These are phyloP conservation scores for Corythaixoides concolor DNA, from an alignment of 2,113 vertebrate genomes.

Conservation along the genomic window DNA sequence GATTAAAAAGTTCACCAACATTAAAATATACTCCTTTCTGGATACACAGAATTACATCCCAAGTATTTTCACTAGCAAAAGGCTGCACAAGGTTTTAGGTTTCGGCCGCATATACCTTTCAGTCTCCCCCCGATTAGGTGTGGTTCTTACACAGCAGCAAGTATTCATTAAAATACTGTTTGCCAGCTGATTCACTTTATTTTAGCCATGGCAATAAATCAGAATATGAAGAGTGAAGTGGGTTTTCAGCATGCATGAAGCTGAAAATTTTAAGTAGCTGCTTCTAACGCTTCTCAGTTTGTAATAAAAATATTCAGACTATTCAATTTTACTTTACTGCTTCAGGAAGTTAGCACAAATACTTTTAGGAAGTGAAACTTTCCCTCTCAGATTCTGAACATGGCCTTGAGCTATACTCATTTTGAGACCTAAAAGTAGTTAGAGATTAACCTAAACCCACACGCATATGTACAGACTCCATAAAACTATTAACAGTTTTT, in stretches of 20 bases:
- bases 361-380: background rate
- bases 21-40: background rate
- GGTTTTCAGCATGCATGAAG: background rate
- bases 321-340: background rate
- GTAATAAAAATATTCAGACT: background rate
- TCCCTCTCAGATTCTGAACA: background rate
- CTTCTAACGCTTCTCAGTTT: background rate
- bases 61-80: background rate
- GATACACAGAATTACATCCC: background rate
- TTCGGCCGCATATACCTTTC: background rate
- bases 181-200: background rate
- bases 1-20: background rate
- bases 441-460: accelerated
- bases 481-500: background rate
- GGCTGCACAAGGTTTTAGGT: background rate
- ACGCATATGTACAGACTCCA: accelerated
- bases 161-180: background rate
- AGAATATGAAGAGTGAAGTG: background rate
- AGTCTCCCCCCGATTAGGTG: background rate
- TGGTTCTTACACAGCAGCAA: accelerated
- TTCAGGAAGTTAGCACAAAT: background rate
- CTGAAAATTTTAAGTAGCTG: background rate
- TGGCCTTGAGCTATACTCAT: accelerated
- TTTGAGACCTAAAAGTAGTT: background rate
- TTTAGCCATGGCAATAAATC: accelerated